Evolutionary conservation across 2,797 vertebrate species (phyloP).

Genomic region (Menidia menidia): DNA sequence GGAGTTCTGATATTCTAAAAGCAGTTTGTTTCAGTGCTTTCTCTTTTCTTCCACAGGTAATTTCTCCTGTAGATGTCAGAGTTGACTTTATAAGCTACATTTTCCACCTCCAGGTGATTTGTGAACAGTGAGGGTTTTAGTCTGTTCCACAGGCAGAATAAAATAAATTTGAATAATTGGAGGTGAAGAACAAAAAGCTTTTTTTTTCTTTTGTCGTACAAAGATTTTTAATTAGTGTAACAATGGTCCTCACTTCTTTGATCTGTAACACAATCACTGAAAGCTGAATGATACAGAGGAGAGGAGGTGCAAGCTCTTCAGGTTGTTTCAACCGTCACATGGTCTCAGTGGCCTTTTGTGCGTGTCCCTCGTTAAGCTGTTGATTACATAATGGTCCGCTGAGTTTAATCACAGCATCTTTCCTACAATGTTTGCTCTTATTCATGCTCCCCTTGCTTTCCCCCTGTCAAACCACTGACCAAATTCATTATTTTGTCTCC

Average conservation of each 20-base stretch:
- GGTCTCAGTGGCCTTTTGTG: constrained; percentile 47
- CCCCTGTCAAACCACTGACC: background rate
- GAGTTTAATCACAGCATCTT: constrained; percentile 53
- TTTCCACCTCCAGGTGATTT: constrained; percentile 1
- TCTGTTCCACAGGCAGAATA: constrained; percentile 9
- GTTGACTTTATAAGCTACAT: constrained; percentile 57
- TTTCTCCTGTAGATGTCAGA: constrained; percentile 57
- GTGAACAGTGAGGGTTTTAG: background rate
- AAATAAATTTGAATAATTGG: constrained; percentile 18
- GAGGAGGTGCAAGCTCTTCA: constrained; percentile 53
- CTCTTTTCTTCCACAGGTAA: constrained; percentile 28
- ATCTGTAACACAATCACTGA: constrained; percentile 51
- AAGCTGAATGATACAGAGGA: constrained; percentile 46
- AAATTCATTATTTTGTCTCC: constrained; percentile 21
- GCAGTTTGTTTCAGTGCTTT: constrained; percentile 50
- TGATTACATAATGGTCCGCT: constrained; percentile 65
- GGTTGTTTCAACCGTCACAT: constrained; percentile 51
- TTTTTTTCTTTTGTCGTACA: constrained; percentile 18
- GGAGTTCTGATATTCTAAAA: constrained; percentile 46
- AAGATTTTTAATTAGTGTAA: constrained; percentile 64
- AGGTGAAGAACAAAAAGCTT: constrained; percentile 26
- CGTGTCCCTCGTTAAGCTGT: constrained; percentile 50
- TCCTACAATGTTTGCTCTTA: constrained; percentile 43
- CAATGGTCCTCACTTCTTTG: constrained; percentile 54
- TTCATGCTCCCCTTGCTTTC: constrained; percentile 8